phyloP scores from a whole-genome alignment of 2,797 vertebrate genomes.

The Epinephelus malabaricus region DNA sequence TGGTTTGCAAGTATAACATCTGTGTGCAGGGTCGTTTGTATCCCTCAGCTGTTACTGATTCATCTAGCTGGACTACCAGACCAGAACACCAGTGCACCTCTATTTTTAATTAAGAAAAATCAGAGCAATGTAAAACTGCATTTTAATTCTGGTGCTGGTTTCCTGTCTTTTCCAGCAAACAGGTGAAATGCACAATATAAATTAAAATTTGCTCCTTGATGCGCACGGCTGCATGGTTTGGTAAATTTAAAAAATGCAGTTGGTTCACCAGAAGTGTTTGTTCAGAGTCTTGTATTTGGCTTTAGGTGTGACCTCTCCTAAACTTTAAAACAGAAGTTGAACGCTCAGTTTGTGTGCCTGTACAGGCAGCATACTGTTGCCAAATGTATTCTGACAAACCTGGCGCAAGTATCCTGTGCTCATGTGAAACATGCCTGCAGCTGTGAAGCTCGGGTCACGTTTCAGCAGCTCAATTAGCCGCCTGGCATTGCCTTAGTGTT shows the following conservation, averaged over 20 bases:
- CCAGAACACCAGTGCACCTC: no score
- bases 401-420: neutral
- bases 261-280: neutral
- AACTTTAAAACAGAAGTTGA: neutral
- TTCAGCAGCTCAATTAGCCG: conserved; percentile 2
- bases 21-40: neutral
- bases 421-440: neutral
- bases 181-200: neutral
- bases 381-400: conserved; percentile 16
- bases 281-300: neutral
- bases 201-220: fast-evolving
- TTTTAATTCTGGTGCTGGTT: no score
- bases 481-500: neutral
- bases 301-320: neutral
- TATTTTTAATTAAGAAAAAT: no score
- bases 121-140: no score
- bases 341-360: neutral
- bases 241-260: neutral
- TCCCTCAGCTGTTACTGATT: conserved; percentile 21
- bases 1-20: neutral
- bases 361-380: neutral
- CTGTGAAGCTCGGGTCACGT: conserved; percentile 1
- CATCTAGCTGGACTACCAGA: neutral
- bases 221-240: no score
- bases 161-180: neutral